A percentile compares a stretch with the other conserved stretches of the same genome.
phyloP scores from a whole-genome alignment of 2,113 vertebrate genomes.

The Tragulus kanchil region DNA sequence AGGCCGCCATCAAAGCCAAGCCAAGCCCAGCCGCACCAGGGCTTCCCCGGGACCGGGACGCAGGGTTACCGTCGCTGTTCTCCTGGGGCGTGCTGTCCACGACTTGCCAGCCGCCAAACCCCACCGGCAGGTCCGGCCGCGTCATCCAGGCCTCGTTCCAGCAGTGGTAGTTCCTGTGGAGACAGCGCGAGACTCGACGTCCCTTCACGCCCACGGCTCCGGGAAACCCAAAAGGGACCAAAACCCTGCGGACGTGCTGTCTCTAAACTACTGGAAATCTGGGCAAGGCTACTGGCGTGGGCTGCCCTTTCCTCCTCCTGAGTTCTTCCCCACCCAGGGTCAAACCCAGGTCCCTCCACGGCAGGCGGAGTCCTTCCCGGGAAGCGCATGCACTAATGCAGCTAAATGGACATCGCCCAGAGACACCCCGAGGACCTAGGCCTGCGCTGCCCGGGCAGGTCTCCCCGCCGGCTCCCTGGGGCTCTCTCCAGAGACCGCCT shows the following conservation, averaged over 20 bases:
- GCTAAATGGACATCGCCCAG: not conserved
- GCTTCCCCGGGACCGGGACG: not conserved
- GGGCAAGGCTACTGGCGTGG: not conserved
- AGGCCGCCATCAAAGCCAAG: not conserved
- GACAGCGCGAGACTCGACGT: conserved; percentile 61
- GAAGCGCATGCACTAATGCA: not conserved
- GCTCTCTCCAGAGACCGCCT: too few relatives aligned
- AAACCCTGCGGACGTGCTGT: not conserved
- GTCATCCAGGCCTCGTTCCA: conserved; percentile 99
- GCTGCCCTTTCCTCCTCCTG: not conserved
- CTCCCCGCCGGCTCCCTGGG: too few relatives aligned
- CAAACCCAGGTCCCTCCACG: not conserved
- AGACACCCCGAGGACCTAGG: not conserved
- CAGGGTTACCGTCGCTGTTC: conserved; percentile 95
- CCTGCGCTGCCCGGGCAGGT: not conserved
- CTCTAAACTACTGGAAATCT: not conserved
- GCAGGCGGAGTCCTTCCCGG: not conserved
- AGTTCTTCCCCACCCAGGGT: not conserved
- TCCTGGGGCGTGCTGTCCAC: conserved; percentile 98
- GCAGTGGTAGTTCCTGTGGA: conserved; percentile 97
- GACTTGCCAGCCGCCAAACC: conserved; percentile 97
- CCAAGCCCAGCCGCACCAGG: not conserved
- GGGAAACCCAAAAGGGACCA: not conserved
- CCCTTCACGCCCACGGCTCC: not conserved
- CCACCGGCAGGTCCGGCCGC: conserved; percentile 94